Evolutionary conservation across 2,797 vertebrate genomes (phyloP).

Genomic region (Enteromius thamalakanensis): DNA sequence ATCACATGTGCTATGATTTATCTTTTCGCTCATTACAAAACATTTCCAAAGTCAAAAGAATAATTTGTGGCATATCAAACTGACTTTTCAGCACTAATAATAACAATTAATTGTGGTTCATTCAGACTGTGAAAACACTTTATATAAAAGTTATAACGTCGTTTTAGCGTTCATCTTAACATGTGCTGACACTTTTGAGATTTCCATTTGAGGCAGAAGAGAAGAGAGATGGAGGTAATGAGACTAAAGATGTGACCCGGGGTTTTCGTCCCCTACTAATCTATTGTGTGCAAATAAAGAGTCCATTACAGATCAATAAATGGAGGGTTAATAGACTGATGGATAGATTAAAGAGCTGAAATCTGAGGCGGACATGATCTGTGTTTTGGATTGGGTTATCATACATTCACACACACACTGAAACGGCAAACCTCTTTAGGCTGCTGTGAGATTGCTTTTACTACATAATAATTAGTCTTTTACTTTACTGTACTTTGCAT

Average conservation of each 20-base stretch:
- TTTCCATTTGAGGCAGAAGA: constrained; percentile 23
- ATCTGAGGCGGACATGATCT: background rate
- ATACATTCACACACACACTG: constrained; percentile 10
- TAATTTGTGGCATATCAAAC: background rate
- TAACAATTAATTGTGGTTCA: background rate
- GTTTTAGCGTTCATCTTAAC: background rate
- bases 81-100: background rate
- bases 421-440: background rate
- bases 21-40: background rate
- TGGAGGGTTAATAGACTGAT: constrained; percentile 15
- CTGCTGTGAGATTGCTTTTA: constrained; percentile 6
- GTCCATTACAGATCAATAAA: constrained; percentile 36
- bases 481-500: background rate
- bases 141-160: background rate
- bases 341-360: constrained; percentile 22
- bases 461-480: background rate
- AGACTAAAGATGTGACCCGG: constrained; percentile 14
- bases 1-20: background rate
- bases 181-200: background rate
- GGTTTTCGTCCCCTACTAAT: constrained; percentile 8
- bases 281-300: constrained; percentile 31
- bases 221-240: background rate
- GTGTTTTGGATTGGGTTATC: background rate
- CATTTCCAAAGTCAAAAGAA: background rate
- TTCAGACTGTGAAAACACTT: constrained; percentile 3